phyloP scores from a whole-genome alignment of 1,140 invertebrate species.

The Apis cerana region DNA sequence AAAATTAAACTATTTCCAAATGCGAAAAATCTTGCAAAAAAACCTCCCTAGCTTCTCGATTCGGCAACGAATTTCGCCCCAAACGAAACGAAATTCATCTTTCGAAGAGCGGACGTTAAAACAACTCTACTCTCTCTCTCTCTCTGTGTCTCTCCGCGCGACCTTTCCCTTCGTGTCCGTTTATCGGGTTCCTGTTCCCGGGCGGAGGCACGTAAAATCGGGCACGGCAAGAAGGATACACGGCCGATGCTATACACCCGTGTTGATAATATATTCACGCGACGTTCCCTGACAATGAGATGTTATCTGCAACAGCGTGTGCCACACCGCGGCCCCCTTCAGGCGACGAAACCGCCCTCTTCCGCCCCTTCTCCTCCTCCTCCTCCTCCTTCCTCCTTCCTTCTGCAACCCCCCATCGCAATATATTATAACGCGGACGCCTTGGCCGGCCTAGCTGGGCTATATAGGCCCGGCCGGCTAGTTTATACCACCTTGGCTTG shows the following conservation, averaged over 20 bases:
- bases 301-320: slow-evolving; percentile 72
- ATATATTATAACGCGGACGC: slow-evolving; percentile 71
- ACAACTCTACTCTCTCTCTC: background rate
- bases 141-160: background rate
- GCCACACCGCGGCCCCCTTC: slow-evolving; percentile 50
- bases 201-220: slow-evolving; percentile 33
- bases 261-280: slow-evolving; percentile 70
- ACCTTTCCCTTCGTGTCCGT: slow-evolving; percentile 2
- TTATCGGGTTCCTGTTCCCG: slow-evolving; percentile 22
- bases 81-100: background rate
- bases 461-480: slow-evolving; percentile 53
- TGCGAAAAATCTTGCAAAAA: no score
- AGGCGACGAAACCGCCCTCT: slow-evolving; percentile 55
- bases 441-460: slow-evolving; percentile 40
- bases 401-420: slow-evolving; percentile 33
- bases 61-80: no score
- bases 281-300: slow-evolving; percentile 73
- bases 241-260: slow-evolving; percentile 39
- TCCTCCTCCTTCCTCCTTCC: slow-evolving; percentile 40
- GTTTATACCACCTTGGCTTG: slow-evolving; percentile 60
- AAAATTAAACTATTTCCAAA: no score
- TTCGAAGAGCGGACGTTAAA: slow-evolving; percentile 7
- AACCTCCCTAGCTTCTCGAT: no score
- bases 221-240: slow-evolving; percentile 24
- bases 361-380: slow-evolving; percentile 7